These are phyloP conservation scores for Endomychus coccineus DNA, from an alignment of 2,888 invertebrate genomes.

Conservation along the genomic window DNA sequence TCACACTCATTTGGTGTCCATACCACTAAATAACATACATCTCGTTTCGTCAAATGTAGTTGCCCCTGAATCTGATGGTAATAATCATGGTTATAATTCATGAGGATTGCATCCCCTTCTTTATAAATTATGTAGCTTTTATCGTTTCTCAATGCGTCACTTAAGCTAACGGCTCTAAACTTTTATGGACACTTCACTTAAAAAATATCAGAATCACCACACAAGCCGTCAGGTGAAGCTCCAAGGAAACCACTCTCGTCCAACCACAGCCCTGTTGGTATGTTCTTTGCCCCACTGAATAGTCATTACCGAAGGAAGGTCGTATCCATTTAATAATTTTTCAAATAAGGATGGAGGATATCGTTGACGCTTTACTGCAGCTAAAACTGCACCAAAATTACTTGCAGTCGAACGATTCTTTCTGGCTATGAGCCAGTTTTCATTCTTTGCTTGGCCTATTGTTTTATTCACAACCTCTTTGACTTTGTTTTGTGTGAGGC, in stretches of 20 bases:
- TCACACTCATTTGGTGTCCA: too few species aligned
- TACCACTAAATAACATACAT: constrained; percentile 10
- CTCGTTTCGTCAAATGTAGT: constrained; percentile 5
- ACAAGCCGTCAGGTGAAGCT: constrained; percentile 18
- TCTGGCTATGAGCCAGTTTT: constrained; percentile 15
- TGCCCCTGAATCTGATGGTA: constrained; percentile 17
- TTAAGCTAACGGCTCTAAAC: constrained; percentile 9
- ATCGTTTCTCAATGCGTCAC: background rate
- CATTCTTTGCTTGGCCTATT: constrained; percentile 14
- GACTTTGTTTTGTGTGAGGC: background rate
- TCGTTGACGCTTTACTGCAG: constrained; percentile 9
- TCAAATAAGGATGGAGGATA: constrained; percentile 9
- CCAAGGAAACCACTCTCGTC: constrained; percentile 16
- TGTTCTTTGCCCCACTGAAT: constrained; percentile 17
- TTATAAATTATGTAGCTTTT: constrained; percentile 6
- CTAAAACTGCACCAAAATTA: constrained; percentile 14
- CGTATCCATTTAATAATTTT: constrained; percentile 10
- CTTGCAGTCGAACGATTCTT: constrained; percentile 16
- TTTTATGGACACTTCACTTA: constrained; percentile 19
- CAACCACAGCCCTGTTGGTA: constrained; percentile 14
- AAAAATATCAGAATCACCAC: constrained; percentile 12
- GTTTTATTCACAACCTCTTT: constrained; percentile 8
- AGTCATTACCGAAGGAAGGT: constrained; percentile 9
- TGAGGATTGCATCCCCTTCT: background rate
- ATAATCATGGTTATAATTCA: constrained; percentile 11